Evolutionary conservation across 2,797 vertebrate species (phyloP), one percentile per base, ranked within the genome.

Genomic region (Sebastes ruberrimus): DNA sequence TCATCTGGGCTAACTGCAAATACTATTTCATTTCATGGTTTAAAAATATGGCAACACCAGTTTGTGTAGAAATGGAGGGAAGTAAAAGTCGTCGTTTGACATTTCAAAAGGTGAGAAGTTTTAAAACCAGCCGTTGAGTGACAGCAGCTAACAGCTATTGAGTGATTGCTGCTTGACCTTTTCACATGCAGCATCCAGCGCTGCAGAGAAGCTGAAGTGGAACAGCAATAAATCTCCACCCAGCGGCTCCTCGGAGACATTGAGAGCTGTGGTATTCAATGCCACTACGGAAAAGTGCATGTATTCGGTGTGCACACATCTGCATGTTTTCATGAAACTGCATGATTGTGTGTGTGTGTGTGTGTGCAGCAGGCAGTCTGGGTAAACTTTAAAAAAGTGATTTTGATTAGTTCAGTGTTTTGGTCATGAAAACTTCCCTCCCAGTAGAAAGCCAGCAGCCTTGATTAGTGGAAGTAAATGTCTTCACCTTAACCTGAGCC

Each of bases 121-220:
- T 62, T 2, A 0, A 77, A 88, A 88, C 69, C 16, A 55, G 27
- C 30, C 71, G 2, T 4, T 49, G 63, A 81, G 71, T 76, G 76
- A 84, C 67, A 42, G 27, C 33, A 69, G 70, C 59, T 78, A 78
- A 85, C 71, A 68, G 76, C 80, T 30, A 22, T 46, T 7, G 5
- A 65, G 25, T 76, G 76, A 78, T 62, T 46, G 76, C 27, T 6
- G 62, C 74, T 71, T 82, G 85, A 87, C 79, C 83, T 89, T 90
- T 81, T 35, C 6, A 10, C 6, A 16, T 14, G 13, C 67, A 2
- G 59, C 6, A 3, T 68, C 57, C 27, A 8, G 52, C 2, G 0
- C 7, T 55, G 55, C 33, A 9, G 38, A 71, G n/a, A 55, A 33
- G 65, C 77, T 84, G 64, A 52, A 80, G 67, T 27, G 66, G 65